Base-by-base conservation (phyloP, 1,140 invertebrate species). In the Fopius arisanus region DNA sequence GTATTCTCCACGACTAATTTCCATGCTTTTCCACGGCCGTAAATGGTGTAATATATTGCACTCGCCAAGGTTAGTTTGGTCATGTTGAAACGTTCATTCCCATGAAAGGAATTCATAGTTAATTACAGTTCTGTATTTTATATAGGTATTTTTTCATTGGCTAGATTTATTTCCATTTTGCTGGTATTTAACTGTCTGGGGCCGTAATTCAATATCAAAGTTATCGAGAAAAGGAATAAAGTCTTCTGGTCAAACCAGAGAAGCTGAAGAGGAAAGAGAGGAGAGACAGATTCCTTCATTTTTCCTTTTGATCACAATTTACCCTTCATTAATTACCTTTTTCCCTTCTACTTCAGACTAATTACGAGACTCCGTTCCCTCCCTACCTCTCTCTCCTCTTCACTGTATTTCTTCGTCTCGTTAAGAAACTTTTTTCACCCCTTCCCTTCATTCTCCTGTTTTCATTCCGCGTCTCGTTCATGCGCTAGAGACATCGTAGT, bases 381-480 rank as follows among this genome's bases (percentile, higher is more conserved):
- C n/a, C 54, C n/a, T 29, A 14, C 21, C 21, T 19, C 26, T 62
- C 12, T 14, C 23, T 4, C 43, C 19, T n/a, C 28, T 59, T 59
- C 29, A 37, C 33, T n/a, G 7, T 48, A 26, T 63, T 71, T 71
- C 70, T 71, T 71, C 21, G 54, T 71, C 59, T 63, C 33, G 54
- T 71, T 65, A 63, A 28, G 37, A 71, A 21, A 28, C 62, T 62
- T 71, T 62, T 70, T 62, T 37, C 19, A 21, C 33, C 26, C 54
- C 31, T 40, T 16, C 31, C 40, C 43, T 40, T 63, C 26, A 16
- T 68, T 72, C 40, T 54, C 54, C 54, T 41, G 28, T 72, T 33
- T 67, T 59, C 31, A 6, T 75, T 41, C 31, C 40, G 69, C 31
- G 23, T 26, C 19, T 54, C 62, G 23, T 48, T 66, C 28, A 48